Conservation (phyloP, 2,113 vertebrate species). For the Ranitomeya imitator region DNA sequence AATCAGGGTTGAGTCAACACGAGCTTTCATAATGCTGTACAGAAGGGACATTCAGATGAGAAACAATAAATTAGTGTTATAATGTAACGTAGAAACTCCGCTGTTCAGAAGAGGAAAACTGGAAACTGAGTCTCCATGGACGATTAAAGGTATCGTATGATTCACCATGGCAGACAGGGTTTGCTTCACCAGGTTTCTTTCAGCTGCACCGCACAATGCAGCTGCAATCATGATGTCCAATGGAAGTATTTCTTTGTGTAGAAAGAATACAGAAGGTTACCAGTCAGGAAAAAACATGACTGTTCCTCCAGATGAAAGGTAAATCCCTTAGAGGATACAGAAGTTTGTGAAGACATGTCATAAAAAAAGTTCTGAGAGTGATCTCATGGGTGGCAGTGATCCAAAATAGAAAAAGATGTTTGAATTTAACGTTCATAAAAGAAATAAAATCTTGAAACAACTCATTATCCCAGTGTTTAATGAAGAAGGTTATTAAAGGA, state of each 20-base stretch:
- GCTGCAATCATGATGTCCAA: neutral
- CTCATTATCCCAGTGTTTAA: neutral
- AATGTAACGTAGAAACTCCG: neutral
- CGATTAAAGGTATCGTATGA: constrained; percentile 41
- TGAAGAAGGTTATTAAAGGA: neutral
- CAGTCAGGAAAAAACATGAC: neutral
- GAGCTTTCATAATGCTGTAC: neutral
- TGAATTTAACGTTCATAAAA: neutral
- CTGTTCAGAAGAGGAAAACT: constrained; percentile 21
- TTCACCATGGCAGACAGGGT: constrained; percentile 15
- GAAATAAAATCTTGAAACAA: neutral
- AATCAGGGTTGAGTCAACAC: neutral
- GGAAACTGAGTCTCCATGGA: constrained; percentile 2
- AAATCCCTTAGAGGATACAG: constrained; percentile 28
- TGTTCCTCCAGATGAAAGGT: constrained; percentile 10
- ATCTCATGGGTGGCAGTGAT: neutral
- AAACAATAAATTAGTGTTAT: constrained; percentile 23
- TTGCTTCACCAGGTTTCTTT: constrained; percentile 5
- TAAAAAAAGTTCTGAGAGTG: constrained; percentile 8
- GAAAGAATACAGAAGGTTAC: neutral
- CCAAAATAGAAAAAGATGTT: neutral
- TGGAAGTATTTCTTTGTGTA: constrained; percentile 11
- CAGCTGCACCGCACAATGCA: constrained; percentile 12
- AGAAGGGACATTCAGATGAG: constrained; percentile 11
- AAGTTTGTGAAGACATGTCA: constrained; percentile 11